Conservation (phyloP, 2,113 vertebrate genomes). For the Phrynosoma platyrhinos region DNA sequence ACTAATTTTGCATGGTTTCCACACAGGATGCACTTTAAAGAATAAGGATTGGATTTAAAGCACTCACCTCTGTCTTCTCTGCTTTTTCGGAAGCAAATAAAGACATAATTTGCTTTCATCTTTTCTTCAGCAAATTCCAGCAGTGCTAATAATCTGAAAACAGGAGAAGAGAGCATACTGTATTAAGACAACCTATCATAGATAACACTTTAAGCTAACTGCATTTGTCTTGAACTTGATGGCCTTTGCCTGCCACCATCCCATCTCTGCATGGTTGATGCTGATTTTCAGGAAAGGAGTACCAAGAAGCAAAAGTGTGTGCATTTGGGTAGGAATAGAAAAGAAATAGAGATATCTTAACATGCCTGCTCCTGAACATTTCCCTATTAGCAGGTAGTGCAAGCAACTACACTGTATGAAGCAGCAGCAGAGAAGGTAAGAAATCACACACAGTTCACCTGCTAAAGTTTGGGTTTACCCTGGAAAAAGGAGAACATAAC, state of each 20-base stretch:
- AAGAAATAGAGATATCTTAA: not conserved
- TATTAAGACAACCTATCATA: not conserved
- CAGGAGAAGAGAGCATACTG: conserved; percentile 44
- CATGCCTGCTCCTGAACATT: not conserved
- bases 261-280: no score
- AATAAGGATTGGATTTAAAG: accelerated
- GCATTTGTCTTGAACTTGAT: not conserved
- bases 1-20: not conserved
- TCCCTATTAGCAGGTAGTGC: not conserved
- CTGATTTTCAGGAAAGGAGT: not conserved
- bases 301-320: not conserved
- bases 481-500: not conserved
- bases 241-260: not conserved
- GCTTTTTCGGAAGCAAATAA: conserved; percentile 95
- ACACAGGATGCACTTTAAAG: no score
- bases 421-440: no score
- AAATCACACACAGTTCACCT: no score
- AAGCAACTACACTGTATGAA: not conserved
- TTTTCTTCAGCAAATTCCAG: conserved; percentile 96
- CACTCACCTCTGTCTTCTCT: conserved; percentile 95
- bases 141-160: conserved; percentile 89
- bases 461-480: not conserved
- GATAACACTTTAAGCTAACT: not conserved
- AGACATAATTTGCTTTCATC: conserved; percentile 93
- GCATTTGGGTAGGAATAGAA: not conserved